phyloP scores from a whole-genome alignment of 2,797 vertebrate species.

The Bryconaethiops microstoma region DNA sequence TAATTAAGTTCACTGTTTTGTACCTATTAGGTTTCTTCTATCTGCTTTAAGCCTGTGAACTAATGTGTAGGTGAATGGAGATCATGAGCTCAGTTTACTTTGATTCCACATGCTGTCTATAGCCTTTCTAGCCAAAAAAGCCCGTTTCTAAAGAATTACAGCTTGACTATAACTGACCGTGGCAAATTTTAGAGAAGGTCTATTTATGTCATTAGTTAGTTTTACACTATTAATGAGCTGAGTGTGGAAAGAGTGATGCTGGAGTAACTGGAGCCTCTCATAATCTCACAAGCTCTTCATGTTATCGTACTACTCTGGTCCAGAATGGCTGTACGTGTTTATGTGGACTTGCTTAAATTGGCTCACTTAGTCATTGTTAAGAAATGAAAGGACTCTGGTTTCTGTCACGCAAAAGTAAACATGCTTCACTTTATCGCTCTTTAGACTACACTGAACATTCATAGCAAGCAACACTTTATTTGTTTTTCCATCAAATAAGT shows the following conservation, averaged over 20 bases:
- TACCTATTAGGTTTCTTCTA: not conserved
- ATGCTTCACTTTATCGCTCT: constrained; percentile 77
- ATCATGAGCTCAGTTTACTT: not conserved
- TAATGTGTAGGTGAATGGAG: not conserved
- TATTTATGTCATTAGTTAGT: constrained; percentile 19
- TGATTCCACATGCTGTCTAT: not conserved
- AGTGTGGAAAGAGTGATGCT: constrained; percentile 44
- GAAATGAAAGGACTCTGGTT: constrained; percentile 66
- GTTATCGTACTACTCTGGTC: constrained; percentile 31
- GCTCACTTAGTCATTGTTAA: constrained; percentile 59
- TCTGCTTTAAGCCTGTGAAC: not conserved
- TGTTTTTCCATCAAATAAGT: constrained; percentile 40
- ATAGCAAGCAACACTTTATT: constrained; percentile 26
- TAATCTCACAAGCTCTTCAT: constrained; percentile 24
- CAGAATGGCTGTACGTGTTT: constrained; percentile 59
- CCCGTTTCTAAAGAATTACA: not conserved
- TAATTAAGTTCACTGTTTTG: not conserved
- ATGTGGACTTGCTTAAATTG: constrained; percentile 61
- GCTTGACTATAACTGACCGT: not conserved
- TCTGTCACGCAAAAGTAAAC: constrained; percentile 75
- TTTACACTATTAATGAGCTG: constrained; percentile 40
- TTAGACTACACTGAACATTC: constrained; percentile 38
- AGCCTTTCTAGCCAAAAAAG: not conserved
- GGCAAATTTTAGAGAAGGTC: not conserved
- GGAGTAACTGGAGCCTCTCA: constrained; percentile 30